These are phyloP conservation scores for Neocloeon triangulifer DNA, from an alignment of 1,140 invertebrate genomes.

Conservation along the genomic window DNA sequence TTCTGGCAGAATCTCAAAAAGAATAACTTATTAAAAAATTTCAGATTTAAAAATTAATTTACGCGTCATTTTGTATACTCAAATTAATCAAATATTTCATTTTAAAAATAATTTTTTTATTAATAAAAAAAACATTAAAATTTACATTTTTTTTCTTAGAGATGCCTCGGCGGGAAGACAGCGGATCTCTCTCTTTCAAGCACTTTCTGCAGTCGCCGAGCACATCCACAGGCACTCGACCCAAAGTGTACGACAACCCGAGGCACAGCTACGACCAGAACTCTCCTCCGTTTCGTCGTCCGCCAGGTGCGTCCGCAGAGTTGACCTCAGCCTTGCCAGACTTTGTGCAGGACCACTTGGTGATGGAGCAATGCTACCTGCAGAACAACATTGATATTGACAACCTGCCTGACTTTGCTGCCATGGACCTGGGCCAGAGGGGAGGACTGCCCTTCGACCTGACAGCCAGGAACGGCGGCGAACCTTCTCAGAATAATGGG, in stretches of 20 bases:
- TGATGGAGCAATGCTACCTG: conserved; percentile 31
- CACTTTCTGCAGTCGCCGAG: too few relatives aligned
- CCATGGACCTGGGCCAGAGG: conserved; percentile 13
- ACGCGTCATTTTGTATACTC: too few relatives aligned
- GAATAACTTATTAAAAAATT: too few relatives aligned
- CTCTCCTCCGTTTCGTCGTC: not conserved
- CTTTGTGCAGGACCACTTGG: conserved; percentile 33
- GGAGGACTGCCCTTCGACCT: conserved; percentile 12
- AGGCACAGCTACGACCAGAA: conserved; percentile 7
- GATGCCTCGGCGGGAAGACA: conserved; percentile 18
- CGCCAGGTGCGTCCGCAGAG: conserved; percentile 8
- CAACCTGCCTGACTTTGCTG: conserved; percentile 32
- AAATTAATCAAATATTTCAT: too few relatives aligned
- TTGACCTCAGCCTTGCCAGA: conserved; percentile 27
- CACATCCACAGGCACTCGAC: conserved; percentile 22
- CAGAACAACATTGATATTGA: conserved; percentile 17
- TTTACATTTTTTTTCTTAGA: conserved; percentile 60
- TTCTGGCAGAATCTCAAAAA: too few relatives aligned
- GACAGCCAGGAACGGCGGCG: too few relatives aligned
- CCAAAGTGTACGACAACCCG: conserved; percentile 23
- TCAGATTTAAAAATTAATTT: too few relatives aligned
- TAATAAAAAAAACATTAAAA: too few relatives aligned
- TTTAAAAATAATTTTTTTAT: too few relatives aligned
- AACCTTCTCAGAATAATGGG: too few relatives aligned
- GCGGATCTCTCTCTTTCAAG: too few relatives aligned